Conservation (phyloP, 2,113 vertebrate species). For the Pelmatolapia mariae region DNA sequence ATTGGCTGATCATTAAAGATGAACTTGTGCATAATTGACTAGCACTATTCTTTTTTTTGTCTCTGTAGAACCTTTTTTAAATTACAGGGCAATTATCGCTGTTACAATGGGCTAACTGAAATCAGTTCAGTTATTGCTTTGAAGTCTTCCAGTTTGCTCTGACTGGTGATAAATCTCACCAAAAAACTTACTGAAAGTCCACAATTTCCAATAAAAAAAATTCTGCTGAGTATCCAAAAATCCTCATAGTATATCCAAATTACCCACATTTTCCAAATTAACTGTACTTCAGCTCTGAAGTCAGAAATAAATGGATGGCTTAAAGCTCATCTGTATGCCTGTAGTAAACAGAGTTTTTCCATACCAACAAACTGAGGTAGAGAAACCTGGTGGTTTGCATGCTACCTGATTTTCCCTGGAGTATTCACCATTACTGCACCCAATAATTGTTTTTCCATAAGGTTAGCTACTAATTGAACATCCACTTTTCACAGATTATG, state of each 20-base stretch:
- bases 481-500: not conserved
- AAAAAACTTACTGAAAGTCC: not conserved
- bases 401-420: not conserved
- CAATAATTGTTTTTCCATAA: not conserved
- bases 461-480: not conserved
- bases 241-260: not conserved
- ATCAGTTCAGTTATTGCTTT: not conserved
- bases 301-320: not conserved
- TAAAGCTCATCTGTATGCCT: not conserved
- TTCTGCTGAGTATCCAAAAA: not conserved
- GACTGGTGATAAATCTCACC: not conserved
- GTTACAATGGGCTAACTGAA: not conserved
- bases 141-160: not conserved
- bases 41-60: not conserved
- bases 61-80: not conserved
- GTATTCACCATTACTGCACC: not conserved
- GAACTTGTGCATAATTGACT: conserved; percentile 30
- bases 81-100: conserved; percentile 20
- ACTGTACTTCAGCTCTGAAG: not conserved
- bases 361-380: not conserved
- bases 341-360: not conserved
- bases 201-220: not conserved
- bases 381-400: not conserved
- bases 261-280: not conserved
- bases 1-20: not conserved